phyloP scores from a whole-genome alignment of 1,140 invertebrate species.

The Bombyx mandarina region DNA sequence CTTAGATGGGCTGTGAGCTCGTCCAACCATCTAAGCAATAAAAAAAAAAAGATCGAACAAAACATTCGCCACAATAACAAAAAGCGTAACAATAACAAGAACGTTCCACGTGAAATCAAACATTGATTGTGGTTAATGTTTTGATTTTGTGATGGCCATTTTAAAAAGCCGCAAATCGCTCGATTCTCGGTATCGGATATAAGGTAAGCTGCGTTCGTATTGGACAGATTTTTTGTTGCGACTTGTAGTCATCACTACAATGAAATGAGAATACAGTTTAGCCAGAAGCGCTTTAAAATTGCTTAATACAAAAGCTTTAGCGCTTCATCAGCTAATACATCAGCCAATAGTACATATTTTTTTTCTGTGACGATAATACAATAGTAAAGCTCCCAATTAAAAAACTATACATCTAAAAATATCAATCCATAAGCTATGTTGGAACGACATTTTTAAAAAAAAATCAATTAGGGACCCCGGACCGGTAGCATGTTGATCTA shows the following conservation, averaged over 20 bases:
- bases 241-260: too few relatives aligned
- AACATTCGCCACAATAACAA: too few relatives aligned
- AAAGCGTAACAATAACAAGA: not conserved
- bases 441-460: constrained; percentile 41
- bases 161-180: constrained; percentile 8
- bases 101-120: constrained; percentile 2
- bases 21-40: too few relatives aligned
- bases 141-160: constrained; percentile 7
- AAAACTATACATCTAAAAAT: constrained; percentile 5
- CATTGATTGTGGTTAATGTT: constrained; percentile 7
- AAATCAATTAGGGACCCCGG: constrained; percentile 15
- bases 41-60: too few relatives aligned
- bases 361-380: not conserved
- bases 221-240: not conserved
- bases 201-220: not conserved
- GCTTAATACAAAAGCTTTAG: too few relatives aligned
- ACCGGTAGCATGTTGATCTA: too few relatives aligned
- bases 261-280: too few relatives aligned
- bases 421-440: constrained; percentile 3
- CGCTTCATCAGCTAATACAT: too few relatives aligned
- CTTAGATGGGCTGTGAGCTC: too few relatives aligned
- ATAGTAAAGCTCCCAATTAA: constrained; percentile 5
- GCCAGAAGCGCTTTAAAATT: too few relatives aligned
- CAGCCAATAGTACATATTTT: too few relatives aligned
- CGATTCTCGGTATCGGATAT: constrained; percentile 7